phyloP scores from a whole-genome alignment of 2,797 vertebrate genomes.

The Spinus olivaceus region DNA sequence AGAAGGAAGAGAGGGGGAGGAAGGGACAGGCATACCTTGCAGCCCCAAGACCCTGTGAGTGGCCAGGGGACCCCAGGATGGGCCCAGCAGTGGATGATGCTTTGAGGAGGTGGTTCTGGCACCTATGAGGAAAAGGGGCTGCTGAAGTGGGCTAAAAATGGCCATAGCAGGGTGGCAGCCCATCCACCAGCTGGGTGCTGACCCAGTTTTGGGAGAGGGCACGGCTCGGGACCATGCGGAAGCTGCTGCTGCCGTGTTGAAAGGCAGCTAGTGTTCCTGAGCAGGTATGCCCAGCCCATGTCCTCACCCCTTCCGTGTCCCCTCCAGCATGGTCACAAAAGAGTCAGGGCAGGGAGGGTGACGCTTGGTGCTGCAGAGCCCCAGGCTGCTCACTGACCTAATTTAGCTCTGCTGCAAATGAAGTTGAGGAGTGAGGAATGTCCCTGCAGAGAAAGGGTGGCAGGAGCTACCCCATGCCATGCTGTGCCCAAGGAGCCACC shows the following conservation, averaged over 20 bases:
- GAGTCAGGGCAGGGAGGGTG: neutral
- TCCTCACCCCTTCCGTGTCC: neutral
- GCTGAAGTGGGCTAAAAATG: neutral
- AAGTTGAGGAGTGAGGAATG: neutral
- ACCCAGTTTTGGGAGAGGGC: neutral
- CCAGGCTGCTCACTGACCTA: conserved; percentile 32
- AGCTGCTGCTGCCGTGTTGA: accelerated
- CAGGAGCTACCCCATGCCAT: accelerated
- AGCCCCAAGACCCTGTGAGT: neutral
- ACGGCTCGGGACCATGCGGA: accelerated
- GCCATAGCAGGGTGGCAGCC: neutral
- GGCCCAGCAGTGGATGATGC: neutral
- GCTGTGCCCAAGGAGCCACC: neutral
- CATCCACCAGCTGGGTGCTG: accelerated
- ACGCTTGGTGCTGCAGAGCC: neutral
- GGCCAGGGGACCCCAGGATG: accelerated
- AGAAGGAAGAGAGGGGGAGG: neutral
- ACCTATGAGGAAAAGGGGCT: neutral
- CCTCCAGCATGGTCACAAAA: neutral
- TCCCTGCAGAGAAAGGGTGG: neutral
- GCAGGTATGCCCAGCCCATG: neutral
- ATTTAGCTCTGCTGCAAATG: neutral
- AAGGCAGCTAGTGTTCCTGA: neutral
- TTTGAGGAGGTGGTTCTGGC: neutral
- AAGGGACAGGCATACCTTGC: neutral